A percentile compares a stretch with the other conserved stretches of the same genome.
Conservation (phyloP, 2,113 vertebrate genomes). For the Hippocampus abdominalis region DNA sequence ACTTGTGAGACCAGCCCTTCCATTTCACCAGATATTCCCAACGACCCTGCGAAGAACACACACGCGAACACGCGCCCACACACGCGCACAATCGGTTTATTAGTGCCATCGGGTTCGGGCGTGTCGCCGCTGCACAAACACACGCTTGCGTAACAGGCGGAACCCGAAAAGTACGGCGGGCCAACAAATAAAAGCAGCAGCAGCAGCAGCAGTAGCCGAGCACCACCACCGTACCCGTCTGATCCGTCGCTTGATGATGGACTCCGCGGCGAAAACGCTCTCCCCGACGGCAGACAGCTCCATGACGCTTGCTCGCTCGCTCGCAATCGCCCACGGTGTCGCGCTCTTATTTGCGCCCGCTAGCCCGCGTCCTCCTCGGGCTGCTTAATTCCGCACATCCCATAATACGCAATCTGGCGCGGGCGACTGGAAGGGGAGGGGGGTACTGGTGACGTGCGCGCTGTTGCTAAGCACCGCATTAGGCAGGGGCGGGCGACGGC, state of each 20-base stretch:
- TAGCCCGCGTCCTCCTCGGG: constrained; percentile 51
- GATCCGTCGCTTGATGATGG: constrained; percentile 90
- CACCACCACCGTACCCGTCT: constrained; percentile 76
- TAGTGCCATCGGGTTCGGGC: constrained; percentile 19
- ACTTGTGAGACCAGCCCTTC: constrained; percentile 99
- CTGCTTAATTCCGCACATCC: constrained; percentile 84
- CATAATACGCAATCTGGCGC: constrained; percentile 84
- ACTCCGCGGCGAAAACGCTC: constrained; percentile 92
- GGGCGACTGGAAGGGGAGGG: constrained; percentile 15
- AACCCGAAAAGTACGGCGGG: neutral
- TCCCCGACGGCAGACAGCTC: constrained; percentile 93
- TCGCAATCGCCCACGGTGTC: constrained; percentile 58
- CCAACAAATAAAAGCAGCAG: constrained; percentile 4
- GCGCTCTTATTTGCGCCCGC: constrained; percentile 52
- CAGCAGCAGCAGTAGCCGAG: constrained; percentile 20
- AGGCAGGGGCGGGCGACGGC: neutral
- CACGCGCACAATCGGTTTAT: neutral
- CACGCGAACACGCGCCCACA: neutral
- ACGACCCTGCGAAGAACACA: constrained; percentile 80
- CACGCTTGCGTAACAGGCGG: constrained; percentile 52
- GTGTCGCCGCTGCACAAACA: constrained; percentile 30
- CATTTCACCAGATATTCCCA: constrained; percentile 99
- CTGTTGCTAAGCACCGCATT: constrained; percentile 74
- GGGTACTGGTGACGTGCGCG: constrained; percentile 77
- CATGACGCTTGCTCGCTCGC: constrained; percentile 67